These are phyloP conservation scores for Hirundo rustica DNA, from an alignment of 2,797 vertebrate genomes.

Conservation along the genomic window DNA sequence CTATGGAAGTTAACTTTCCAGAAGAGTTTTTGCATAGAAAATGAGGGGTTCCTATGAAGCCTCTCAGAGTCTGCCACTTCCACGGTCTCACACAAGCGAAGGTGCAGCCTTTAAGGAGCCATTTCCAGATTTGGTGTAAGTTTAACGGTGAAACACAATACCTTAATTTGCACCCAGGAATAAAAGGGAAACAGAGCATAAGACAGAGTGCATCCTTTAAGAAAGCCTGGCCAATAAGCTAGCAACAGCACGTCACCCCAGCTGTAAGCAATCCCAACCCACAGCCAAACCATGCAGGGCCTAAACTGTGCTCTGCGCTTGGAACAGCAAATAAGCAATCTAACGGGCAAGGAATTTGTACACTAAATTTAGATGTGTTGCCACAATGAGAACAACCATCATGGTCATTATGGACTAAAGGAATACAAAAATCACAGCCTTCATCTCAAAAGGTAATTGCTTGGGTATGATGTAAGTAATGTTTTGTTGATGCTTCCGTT, in stretches of 20 bases:
- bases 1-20: background rate
- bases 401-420: background rate
- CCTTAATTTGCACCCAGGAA: background rate
- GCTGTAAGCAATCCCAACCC: background rate
- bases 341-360: background rate
- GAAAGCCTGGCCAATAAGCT: background rate
- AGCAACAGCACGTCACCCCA: background rate
- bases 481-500: background rate
- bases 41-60: background rate
- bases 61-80: background rate
- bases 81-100: background rate
- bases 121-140: background rate
- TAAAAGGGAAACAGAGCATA: background rate
- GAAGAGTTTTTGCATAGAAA: background rate
- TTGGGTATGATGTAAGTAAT: background rate
- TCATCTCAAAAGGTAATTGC: background rate
- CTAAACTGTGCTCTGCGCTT: background rate
- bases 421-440: background rate
- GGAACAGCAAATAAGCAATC: conserved; percentile 15
- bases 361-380: conserved; percentile 22
- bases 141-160: background rate
- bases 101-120: background rate
- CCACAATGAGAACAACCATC: background rate
- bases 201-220: background rate
- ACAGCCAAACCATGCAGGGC: background rate